Evolutionary conservation across 1,140 invertebrate genomes (phyloP).

Genomic region (Anoplolepis gracilipes): DNA sequence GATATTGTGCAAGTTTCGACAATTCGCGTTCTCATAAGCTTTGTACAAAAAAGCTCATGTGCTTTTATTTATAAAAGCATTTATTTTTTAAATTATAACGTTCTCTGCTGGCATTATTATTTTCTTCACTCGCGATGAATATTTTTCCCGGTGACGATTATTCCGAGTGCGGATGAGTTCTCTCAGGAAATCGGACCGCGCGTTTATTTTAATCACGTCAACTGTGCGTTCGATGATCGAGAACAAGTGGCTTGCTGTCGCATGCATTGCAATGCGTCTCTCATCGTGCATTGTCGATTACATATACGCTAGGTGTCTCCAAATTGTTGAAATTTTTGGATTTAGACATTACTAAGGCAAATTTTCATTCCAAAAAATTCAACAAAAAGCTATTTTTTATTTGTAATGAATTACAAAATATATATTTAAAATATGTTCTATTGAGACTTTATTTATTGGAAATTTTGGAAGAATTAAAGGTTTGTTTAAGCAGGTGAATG

Average conservation of each 20-base stretch:
- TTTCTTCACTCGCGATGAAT: background rate
- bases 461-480: background rate
- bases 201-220: constrained; percentile 52
- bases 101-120: background rate
- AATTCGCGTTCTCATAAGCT: background rate
- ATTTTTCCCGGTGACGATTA: constrained; percentile 31
- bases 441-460: background rate
- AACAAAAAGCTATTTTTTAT: background rate
- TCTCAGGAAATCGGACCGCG: background rate
- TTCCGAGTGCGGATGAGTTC: background rate
- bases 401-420: background rate
- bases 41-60: background rate
- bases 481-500: background rate
- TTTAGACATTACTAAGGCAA: background rate
- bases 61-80: too few relatives aligned
- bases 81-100: background rate
- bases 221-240: constrained; percentile 28
- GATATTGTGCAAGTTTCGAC: background rate
- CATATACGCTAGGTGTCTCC: background rate
- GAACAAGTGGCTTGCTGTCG: constrained; percentile 54
- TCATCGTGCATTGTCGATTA: constrained; percentile 24
- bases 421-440: background rate
- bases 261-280: constrained; percentile 7
- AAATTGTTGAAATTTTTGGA: background rate
- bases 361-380: background rate